Base-by-base conservation (phyloP, 1,140 invertebrate species). In the Rhizoglyphus robini region DNA sequence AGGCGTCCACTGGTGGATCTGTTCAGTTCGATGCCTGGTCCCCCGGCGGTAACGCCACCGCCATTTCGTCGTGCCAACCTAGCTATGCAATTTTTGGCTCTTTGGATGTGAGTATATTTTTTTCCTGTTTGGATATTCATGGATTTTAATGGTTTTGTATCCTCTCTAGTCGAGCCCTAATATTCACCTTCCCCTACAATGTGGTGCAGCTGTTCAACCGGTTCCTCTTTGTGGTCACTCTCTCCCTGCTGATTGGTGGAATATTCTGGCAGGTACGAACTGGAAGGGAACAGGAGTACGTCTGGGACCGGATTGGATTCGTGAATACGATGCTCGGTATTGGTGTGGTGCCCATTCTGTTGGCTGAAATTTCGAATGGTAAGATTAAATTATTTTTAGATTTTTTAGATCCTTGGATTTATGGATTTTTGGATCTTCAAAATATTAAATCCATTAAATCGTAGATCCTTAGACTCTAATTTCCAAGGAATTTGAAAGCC, bases 121-220 rank as follows among this genome's bases (percentile, higher is more conserved):
- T 38, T 67, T 76, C 79, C 31, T 48, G 18, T 47, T 4, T 20
- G 18, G 25, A 48, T 47, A 47, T 29, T 4, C 29, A 58, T 27
- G 13, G 4, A 29, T 20, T 31, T 59, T 30, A 31, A 66, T 47
- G 65, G 47, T 63, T 69, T 68, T 63, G 69, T 70, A 65, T 71
- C 66, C 30, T 67, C 75, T 78, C 32, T 76, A 87, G 85, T 69
- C 83, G 78, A 70, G 83, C 79, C 5, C 73, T 85, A 4, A 79
- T 84, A n/a, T 92, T 88, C 75, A 89, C 86, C 46, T 90, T 92
- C 75, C 89, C 89, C n/a, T 86, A 83, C 70, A 88, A 87, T 13
- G 74, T 92, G 54, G 83, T 88, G 1, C 83, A 82, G 66, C 85
- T 89, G 76, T 78, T 91, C 4, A 82, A 82, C 38, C 82, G 86